Base-by-base conservation (phyloP, 2,113 vertebrate species). In the Columbina picui region DNA sequence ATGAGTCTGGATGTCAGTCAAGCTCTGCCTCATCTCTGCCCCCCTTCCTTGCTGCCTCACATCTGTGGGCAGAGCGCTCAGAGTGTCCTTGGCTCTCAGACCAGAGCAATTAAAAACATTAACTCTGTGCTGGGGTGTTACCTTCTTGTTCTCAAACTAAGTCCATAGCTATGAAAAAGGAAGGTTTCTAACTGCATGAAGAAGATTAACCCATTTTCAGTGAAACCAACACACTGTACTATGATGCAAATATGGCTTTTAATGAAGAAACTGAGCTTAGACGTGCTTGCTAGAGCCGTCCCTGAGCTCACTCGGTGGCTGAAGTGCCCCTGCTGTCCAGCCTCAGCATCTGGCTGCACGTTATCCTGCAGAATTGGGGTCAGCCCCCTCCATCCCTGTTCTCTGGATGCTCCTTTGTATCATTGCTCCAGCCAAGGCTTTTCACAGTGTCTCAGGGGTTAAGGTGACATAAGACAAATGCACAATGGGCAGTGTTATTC, bases 281-380 rank as follows among this genome's bases (percentile, higher is more conserved):
- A 12, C 2, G 64, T 34, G 69, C 45, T 76, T 59, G 49, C 43
- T 53, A 10, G 68, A 87, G 43, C 50, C 1, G 0, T 38, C 59
- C 38, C 27, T 2, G 8, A 23, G 49, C 59, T 73, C 2, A 0
- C 45, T 32, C 0, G 1, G 30, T 32, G 14, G 14, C 65, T 36
- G 45, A 25, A 26, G 25, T 59, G 17, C 43, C 64, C 50, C 25
- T 2, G 12, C 10, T 15, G 36, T 13, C 36, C n/a, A 19, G 29
- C 29, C 60, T 69, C 27, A 10, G 43, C 1, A 1, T 45, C 52
- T 34, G 6, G 18, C 32, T 3, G 3, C 29, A 11, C 0, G 1
- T 59, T 30, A 10, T 12, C 41, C 71, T n/a, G 19, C 50, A 64
- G 30, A 38, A 43, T 30, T 4, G 20, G 20, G 39, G 14, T 12